Evolutionary conservation across 1,140 invertebrate genomes (phyloP), one percentile per base, ranked within the genome.

Genomic region (Sogatella furcifera): DNA sequence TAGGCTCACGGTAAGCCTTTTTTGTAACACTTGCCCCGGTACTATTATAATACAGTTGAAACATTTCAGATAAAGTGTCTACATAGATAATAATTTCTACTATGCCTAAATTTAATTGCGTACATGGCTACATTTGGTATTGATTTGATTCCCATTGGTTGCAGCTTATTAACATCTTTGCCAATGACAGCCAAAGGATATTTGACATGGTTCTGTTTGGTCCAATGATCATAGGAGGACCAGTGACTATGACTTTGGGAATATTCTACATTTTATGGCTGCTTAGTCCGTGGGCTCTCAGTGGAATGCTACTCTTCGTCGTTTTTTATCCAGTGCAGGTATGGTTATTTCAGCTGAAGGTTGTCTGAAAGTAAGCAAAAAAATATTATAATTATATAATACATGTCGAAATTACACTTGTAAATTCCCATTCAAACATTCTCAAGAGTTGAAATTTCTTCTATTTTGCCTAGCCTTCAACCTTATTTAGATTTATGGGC

Each of bases 311-410:
- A 6, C 74, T 79, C n/a, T 86, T 86, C 65, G 59, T 84, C 17
- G 55, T 79, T 6, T 84, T 85, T 67, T 87, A 86, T 70, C 77
- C 81, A 13, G 65, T 85, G 55, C 84, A 88, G 76, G 85, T 85
- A 72, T 72, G 73, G 28, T 38, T 53, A 4, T 38, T 38, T 5
- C 9, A 38, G 11, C 34, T 28, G 2, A 28, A 21, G 28, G 3
- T 6, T n/a, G n/a, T 52, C 15, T 57, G 43, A 14, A 38, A 54
- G n/a, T 19, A n/a, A 4, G 24, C 24, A 6, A 60, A 56, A 60
- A 1, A 59, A 10, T n/a, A 59, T 60, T 19, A 2, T 46, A 4
- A 4, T 28, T 4, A 28, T 28, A 28, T 4, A 28, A 28, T 28
- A n/a, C n/a, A n/a, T n/a, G n/a, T 28, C 6, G 24, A 28, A 28